Evolutionary conservation across 2,888 invertebrate genomes (phyloP).

Genomic region (Phorcus lineatus): DNA sequence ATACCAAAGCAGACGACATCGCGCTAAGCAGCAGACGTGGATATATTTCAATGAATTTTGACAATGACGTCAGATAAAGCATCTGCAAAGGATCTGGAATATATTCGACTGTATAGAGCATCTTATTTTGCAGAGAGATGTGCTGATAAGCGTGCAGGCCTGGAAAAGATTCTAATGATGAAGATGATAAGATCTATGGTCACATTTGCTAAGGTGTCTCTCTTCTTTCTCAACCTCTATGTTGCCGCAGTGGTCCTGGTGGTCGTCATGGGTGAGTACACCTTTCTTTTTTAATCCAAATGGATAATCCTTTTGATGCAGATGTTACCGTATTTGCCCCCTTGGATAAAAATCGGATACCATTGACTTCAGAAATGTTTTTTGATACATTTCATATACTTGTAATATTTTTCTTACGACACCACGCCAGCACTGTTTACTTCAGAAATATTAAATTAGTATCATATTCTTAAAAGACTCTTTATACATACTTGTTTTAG

Average conservation of each 20-base stretch:
- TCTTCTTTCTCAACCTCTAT: slow-evolving; percentile 29
- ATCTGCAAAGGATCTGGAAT: slow-evolving; percentile 8
- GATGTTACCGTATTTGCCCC: not conserved
- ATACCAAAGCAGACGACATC: slow-evolving; percentile 3
- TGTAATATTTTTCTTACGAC: too few relatives aligned
- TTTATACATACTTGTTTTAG: too few relatives aligned
- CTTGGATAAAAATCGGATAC: too few relatives aligned
- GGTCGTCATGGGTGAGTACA: slow-evolving; percentile 13
- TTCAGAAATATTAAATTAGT: too few relatives aligned
- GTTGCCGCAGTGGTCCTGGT: slow-evolving; percentile 20
- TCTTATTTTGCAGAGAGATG: slow-evolving; percentile 3
- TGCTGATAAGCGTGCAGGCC: not conserved
- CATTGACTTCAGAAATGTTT: too few relatives aligned
- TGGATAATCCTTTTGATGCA: too few relatives aligned
- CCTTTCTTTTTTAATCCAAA: too few relatives aligned
- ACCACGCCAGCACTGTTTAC: too few relatives aligned
- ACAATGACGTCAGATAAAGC: slow-evolving; percentile 4
- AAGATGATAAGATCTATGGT: slow-evolving; percentile 12
- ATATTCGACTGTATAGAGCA: slow-evolving; percentile 5
- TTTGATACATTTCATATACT: too few relatives aligned
- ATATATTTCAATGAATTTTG: not conserved
- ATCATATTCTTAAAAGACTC: too few relatives aligned
- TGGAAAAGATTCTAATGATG: not conserved
- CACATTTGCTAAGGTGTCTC: slow-evolving; percentile 16
- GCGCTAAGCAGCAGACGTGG: not conserved